Conservation (phyloP, 2,797 vertebrate genomes). For the Premnoplex brunnescens region DNA sequence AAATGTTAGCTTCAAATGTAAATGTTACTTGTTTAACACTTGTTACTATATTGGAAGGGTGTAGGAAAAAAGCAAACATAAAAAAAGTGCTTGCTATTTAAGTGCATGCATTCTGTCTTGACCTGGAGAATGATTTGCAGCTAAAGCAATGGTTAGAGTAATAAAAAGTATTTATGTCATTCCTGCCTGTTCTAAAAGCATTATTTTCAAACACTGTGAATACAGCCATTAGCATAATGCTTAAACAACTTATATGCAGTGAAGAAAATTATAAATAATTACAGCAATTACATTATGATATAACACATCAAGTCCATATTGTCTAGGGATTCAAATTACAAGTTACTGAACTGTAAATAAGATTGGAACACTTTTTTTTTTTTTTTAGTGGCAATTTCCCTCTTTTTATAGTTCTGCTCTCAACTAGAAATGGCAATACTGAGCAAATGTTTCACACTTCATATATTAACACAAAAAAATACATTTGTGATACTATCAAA, state of each 20-base stretch:
- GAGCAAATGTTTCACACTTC: neutral
- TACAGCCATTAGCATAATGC: neutral
- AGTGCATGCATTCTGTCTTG: neutral
- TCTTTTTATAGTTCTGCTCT: neutral
- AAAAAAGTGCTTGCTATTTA: neutral
- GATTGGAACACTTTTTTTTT: neutral
- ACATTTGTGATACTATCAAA: neutral
- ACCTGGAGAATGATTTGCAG: neutral
- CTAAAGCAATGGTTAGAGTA: neutral
- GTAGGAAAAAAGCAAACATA: neutral
- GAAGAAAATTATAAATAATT: conserved; percentile 47
- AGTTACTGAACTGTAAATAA: neutral
- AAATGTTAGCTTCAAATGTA: neutral
- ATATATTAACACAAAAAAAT: neutral
- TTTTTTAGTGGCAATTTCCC: neutral
- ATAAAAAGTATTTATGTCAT: neutral
- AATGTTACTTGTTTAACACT: neutral
- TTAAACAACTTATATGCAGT: neutral
- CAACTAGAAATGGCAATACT: neutral
- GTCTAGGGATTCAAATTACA: neutral
- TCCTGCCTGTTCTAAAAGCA: neutral
- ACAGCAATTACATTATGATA: neutral
- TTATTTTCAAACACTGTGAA: neutral
- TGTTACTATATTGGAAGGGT: neutral
- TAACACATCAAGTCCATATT: neutral